Percentiles rank a stretch among this genome's conserved stretches.
phyloP scores from a whole-genome alignment of 2,888 invertebrate species.

The Oxytorus armatus region DNA sequence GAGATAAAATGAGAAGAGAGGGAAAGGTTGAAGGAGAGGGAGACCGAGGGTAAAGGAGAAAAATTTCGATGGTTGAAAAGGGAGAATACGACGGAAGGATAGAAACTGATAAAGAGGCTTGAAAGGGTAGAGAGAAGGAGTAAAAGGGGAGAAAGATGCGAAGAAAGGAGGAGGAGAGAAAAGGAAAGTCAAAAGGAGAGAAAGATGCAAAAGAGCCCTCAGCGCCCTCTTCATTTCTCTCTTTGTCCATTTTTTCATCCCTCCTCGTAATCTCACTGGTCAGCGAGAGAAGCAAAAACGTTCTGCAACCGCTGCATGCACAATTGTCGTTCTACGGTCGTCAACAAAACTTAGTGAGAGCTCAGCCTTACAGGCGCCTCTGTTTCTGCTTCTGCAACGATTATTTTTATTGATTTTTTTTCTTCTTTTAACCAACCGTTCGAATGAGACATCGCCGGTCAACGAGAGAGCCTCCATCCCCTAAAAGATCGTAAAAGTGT shows the following conservation, averaged over 20 bases:
- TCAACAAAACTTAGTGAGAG: too few species aligned
- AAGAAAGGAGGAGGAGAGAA: not conserved
- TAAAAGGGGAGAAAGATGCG: not conserved
- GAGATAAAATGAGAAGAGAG: not conserved
- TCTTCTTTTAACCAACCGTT: slow-evolving; percentile 10
- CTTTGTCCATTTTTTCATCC: not conserved
- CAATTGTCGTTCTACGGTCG: slow-evolving; percentile 42
- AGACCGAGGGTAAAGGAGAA: slow-evolving; percentile 46
- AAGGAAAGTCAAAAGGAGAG: not conserved
- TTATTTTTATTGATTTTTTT: slow-evolving; percentile 40
- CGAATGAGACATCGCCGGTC: slow-evolving; percentile 47
- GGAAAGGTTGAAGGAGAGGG: slow-evolving; percentile 2
- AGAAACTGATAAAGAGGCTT: not conserved
- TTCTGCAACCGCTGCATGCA: slow-evolving; percentile 4
- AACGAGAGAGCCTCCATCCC: slow-evolving; percentile 50
- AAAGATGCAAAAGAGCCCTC: slow-evolving; percentile 38
- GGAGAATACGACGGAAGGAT: too few species aligned
- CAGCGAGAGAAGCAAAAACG: slow-evolving; percentile 16
- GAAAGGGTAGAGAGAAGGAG: not conserved
- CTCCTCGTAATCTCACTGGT: slow-evolving; percentile 26
- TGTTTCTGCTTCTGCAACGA: slow-evolving; percentile 70
- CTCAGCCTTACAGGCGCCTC: slow-evolving; percentile 72
- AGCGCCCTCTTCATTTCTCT: slow-evolving; percentile 23
- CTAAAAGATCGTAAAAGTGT: slow-evolving; percentile 57
- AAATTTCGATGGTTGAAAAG: too few species aligned